Evolutionary conservation across 2,113 vertebrate species (phyloP).

Genomic region (Otocyon megalotis): DNA sequence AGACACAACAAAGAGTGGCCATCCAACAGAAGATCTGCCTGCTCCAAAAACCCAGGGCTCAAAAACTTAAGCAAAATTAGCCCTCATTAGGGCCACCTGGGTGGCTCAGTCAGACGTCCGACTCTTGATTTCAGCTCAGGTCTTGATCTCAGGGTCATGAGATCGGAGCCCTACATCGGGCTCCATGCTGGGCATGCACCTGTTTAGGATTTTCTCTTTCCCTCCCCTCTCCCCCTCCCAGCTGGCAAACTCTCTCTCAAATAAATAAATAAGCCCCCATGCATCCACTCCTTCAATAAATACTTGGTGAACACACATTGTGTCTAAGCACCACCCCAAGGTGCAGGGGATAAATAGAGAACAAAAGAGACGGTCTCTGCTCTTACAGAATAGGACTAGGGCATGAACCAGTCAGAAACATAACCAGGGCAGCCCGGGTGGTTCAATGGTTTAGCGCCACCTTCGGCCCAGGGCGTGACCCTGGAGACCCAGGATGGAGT

Average conservation of each 20-base stretch:
- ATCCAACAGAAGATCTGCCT: background rate
- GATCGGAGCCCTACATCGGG: background rate
- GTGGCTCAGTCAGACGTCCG: background rate
- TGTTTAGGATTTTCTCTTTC: background rate
- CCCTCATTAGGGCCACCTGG: background rate
- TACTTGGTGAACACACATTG: background rate
- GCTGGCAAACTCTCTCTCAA: background rate
- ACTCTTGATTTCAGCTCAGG: background rate
- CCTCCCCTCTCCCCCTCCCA: background rate
- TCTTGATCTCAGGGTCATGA: background rate
- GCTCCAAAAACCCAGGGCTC: background rate
- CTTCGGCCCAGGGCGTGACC: too few relatives aligned
- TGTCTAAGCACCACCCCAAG: background rate
- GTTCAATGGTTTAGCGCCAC: too few relatives aligned
- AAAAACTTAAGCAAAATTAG: background rate
- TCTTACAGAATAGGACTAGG: background rate
- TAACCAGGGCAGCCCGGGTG: background rate
- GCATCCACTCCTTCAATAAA: background rate
- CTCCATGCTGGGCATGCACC: background rate
- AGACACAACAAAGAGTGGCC: background rate
- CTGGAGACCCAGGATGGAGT: too few relatives aligned
- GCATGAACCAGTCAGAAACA: background rate
- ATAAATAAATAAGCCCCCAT: background rate
- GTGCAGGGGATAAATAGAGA: background rate
- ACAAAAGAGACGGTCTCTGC: background rate